Base-by-base conservation (phyloP, 1,140 invertebrate genomes). In the Pachypeltis micranthus region DNA sequence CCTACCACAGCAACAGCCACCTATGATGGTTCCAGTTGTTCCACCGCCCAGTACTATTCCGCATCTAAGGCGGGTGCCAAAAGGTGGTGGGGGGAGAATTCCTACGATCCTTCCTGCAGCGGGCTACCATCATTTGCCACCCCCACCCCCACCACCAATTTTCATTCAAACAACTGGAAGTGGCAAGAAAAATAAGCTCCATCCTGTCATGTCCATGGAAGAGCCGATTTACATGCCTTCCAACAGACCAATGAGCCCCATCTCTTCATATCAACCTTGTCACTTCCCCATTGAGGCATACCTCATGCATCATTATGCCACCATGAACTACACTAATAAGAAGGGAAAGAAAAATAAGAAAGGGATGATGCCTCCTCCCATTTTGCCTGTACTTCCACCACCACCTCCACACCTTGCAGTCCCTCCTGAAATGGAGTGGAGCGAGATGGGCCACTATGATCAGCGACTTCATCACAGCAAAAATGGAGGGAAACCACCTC, bases 191-290 rank as follows among this genome's bases (percentile, higher is more conserved):
- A 63, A 70, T 67, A 63, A 72, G 73, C 51, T 73, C 69, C 59
- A 72, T 71, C 61, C 72, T 67, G 12, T 70, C 66, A n/a, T n/a
- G 12, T 66, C 71, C 7, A 70, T 78, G 63, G 81, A 83, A 68
- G 81, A 83, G 69, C 81, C 81, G 0, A 79, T 82, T 63, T 83
- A 83, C 69, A 79, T 83, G 76, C 81, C 81, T 3, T 79, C 78
- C 14, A 75, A 75, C 51, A 69, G 81, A 44, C 79, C 81, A 2
- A 66, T 82, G 63, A 65, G 79, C 62, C 81, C 81, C 1, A 76
- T 81, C 0, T 80, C 80, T 0, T 81, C 80, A 27, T 83, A 82
- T 68, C 81, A 82, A 67, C 81, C 81, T 0, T 78, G 76, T 1
- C 81, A 80, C 66, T 83, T 83, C 67, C 81, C 81, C 0, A 80